Percentiles rank a stretch among this genome's conserved stretches.
Conservation (phyloP, 2,797 vertebrate genomes). For the Amazona ochrocephala region DNA sequence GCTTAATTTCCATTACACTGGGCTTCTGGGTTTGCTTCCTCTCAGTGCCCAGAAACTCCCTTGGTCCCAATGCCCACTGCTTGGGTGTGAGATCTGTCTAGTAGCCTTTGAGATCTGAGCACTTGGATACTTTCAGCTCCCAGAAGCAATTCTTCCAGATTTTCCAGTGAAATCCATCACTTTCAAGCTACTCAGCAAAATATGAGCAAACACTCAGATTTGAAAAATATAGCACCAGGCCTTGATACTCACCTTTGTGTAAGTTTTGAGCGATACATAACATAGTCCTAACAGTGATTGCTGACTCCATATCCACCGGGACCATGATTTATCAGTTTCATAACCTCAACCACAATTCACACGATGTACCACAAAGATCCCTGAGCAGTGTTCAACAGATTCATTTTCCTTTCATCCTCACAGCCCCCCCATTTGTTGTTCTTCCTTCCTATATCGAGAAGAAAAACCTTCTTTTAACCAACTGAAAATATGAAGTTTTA, state of each 20-base stretch:
- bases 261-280: background rate
- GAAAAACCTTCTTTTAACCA: background rate
- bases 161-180: background rate
- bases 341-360: constrained; percentile 39
- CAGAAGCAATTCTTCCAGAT: background rate
- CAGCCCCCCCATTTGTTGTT: background rate
- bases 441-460: background rate
- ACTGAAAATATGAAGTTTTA: background rate
- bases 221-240: background rate
- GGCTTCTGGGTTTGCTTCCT: background rate
- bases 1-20: background rate
- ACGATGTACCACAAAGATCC: background rate
- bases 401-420: background rate
- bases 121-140: background rate
- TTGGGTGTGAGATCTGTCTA: background rate
- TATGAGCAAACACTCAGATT: background rate
- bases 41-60: background rate
- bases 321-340: constrained; percentile 56
- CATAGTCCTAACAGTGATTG: background rate
- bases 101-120: background rate
- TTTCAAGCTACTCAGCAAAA: background rate
- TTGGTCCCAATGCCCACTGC: background rate
- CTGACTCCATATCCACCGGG: background rate
- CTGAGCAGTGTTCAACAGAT: constrained; percentile 11
- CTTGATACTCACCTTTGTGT: background rate